Conservation (phyloP, 2,797 vertebrate genomes). For the Mormyrus hasselquistii region DNA sequence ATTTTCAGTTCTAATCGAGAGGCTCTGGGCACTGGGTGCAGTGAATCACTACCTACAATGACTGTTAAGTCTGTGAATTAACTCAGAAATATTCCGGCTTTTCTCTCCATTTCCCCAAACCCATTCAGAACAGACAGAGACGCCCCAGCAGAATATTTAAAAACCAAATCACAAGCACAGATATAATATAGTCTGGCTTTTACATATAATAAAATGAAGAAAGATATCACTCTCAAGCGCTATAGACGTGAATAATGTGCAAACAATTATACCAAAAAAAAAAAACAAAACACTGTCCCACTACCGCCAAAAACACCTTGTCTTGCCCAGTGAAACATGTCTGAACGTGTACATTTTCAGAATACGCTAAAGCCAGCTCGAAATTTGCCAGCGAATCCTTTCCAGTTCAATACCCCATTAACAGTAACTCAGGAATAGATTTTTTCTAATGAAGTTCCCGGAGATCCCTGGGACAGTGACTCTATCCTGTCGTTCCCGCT, state of each 20-base stretch:
- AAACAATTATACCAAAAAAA: background rate
- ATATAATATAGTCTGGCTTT: background rate
- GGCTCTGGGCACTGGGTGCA: background rate
- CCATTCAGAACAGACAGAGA: background rate
- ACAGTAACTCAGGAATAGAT: background rate
- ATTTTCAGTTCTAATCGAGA: background rate
- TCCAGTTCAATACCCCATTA: background rate
- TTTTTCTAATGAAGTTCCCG: background rate
- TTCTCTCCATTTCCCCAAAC: background rate
- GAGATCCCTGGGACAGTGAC: background rate
- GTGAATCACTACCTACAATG: background rate
- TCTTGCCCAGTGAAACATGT: background rate
- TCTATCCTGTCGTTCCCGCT: background rate
- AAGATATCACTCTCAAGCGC: background rate
- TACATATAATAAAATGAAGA: background rate
- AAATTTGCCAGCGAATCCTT: background rate
- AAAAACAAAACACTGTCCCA: background rate
- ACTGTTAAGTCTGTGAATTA: constrained; percentile 2
- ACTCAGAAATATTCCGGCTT: background rate
- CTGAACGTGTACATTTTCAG: background rate
- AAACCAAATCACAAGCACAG: background rate
- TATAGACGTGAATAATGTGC: background rate
- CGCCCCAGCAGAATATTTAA: background rate
- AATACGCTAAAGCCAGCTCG: background rate
- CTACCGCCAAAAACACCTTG: background rate